These are phyloP conservation scores for Sycophila sp. DNA, from an alignment of 1,140 invertebrate species.

Conservation along the genomic window DNA sequence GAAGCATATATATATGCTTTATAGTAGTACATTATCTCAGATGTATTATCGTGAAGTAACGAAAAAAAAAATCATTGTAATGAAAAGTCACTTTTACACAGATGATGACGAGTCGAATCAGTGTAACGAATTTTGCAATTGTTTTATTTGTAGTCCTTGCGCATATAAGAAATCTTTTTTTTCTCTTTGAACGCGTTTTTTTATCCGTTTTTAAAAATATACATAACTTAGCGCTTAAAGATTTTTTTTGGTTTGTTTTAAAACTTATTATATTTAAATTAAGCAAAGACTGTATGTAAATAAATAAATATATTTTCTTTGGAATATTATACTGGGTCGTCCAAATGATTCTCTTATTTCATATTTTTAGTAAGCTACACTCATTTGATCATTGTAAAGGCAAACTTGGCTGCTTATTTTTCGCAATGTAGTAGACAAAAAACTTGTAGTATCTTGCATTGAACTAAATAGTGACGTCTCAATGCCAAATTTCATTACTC, in stretches of 20 bases:
- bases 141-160: too few relatives aligned
- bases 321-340: conserved; percentile 5
- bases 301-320: conserved; percentile 19
- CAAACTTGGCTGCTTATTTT: background rate
- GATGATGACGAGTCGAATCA: too few relatives aligned
- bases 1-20: too few relatives aligned
- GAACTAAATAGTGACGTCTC: conserved; percentile 14
- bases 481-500: conserved; percentile 29
- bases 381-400: background rate
- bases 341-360: background rate
- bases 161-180: too few relatives aligned
- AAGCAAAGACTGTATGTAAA: conserved; percentile 19
- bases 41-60: too few relatives aligned
- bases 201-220: background rate
- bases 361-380: background rate
- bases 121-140: too few relatives aligned
- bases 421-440: background rate
- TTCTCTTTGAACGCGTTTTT: conserved; percentile 4
- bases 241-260: background rate
- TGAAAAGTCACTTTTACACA: too few relatives aligned
- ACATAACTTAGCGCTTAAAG: background rate
- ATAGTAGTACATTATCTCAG: too few relatives aligned
- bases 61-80: too few relatives aligned
- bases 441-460: background rate
- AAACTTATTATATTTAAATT: background rate